Base-by-base conservation (phyloP, 2,113 vertebrate genomes). In the Misgurnus mizolepis region DNA sequence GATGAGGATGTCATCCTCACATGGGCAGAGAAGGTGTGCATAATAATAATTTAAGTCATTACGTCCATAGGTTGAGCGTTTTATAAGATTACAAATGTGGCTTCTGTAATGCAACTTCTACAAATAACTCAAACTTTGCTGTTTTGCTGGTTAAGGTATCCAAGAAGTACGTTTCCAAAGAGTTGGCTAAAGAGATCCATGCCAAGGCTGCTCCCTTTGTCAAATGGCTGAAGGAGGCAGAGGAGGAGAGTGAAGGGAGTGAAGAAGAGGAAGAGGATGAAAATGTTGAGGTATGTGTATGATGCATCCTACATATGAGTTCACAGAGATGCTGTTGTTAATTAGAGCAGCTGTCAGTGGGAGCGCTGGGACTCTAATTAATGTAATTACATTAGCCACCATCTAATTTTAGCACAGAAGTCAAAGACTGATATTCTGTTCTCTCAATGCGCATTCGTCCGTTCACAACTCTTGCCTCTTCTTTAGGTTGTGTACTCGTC, bases 101-200 rank as follows among this genome's bases (percentile, higher is more conserved):
- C 27, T 34, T 34, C 27, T 34, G 27, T 34, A 34, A 34, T 34
- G 27, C 27, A 34, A 34, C 27, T 34, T 34, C 1, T 34, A 1
- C 27, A 34, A 34, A 34, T 34, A 47, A 47, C 10, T 10, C n/a
- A 5, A 62, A 43, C 6, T 0, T 12, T 34, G 6, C 15, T 58
- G 7, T 76, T 68, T 76, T 55, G 4, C 22, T 10, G 0, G 14
- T 0, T 49, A 86, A 99, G 98, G 94, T 96, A 81, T 98, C 97
- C 56, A 99, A 99, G 92, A 99, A 99, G 86, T 98, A 99, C 0
- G 95, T 99, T 86, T 96, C 97, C 74, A 99, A 98, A 92, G 98
- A 98, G 15, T 96, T 99, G 87, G 97, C 97, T 92, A 98, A 98
- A 94, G 98, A 99, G 93, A 99, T 99, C 84, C 95, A 96, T 87